Evolutionary conservation across 2,797 vertebrate genomes (phyloP).

Genomic region (Antennarius maculatus): DNA sequence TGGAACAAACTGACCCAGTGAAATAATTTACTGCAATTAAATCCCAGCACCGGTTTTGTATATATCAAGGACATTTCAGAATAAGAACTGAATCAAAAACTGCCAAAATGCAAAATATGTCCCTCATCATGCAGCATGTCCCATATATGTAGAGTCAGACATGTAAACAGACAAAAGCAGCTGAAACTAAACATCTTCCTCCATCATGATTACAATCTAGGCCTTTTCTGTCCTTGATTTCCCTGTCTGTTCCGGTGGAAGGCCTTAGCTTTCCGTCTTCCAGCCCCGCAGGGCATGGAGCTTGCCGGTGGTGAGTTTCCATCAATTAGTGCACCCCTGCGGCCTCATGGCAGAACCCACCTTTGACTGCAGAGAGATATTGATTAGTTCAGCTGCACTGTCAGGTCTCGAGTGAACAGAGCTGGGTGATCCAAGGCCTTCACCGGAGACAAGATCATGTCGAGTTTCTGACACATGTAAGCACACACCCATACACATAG

Average conservation of each 20-base stretch:
- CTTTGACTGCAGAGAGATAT: slow-evolving; percentile 90
- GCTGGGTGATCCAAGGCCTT: slow-evolving; percentile 91
- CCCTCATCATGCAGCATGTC: slow-evolving; percentile 34
- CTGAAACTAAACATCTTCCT: slow-evolving; percentile 87
- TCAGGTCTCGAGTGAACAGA: slow-evolving; percentile 93
- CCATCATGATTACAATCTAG: slow-evolving; percentile 87
- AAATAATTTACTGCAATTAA: neutral
- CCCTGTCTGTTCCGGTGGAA: slow-evolving; percentile 83
- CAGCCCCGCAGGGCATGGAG: slow-evolving; percentile 89
- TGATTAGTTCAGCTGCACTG: slow-evolving; percentile 96
- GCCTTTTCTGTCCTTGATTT: slow-evolving; percentile 84
- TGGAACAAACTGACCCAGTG: neutral
- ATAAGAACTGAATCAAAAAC: slow-evolving; percentile 29
- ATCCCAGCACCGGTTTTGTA: slow-evolving; percentile 19
- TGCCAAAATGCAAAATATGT: slow-evolving; percentile 35
- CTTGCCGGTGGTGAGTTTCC: slow-evolving; percentile 91
- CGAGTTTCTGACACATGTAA: slow-evolving; percentile 82
- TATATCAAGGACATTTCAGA: slow-evolving; percentile 17
- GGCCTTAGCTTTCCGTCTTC: slow-evolving; percentile 76
- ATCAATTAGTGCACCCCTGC: slow-evolving; percentile 95
- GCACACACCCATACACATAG: slow-evolving; percentile 61
- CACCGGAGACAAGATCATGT: slow-evolving; percentile 89
- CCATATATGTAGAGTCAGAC: slow-evolving; percentile 51
- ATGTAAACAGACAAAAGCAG: slow-evolving; percentile 74
- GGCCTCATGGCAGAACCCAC: slow-evolving; percentile 79